Evolutionary conservation across 2,797 vertebrate species (phyloP).

Genomic region (Notolepis coatsorum): DNA sequence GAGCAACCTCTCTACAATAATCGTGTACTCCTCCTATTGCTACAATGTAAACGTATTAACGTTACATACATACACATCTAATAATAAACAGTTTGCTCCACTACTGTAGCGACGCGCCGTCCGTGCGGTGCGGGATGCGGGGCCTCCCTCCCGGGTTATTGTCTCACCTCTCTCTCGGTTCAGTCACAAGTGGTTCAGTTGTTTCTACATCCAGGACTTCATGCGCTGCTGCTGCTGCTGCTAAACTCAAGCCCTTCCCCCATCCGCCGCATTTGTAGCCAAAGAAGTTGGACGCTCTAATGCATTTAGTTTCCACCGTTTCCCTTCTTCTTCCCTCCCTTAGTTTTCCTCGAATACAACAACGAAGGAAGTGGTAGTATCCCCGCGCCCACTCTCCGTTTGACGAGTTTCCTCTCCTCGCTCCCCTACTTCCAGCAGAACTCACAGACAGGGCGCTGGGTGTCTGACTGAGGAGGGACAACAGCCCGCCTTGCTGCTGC

Average conservation of each 20-base stretch:
- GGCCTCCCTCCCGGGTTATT: not conserved
- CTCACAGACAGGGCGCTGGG: constrained; percentile 4
- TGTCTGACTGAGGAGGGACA: constrained; percentile 51
- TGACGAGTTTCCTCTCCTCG: constrained; percentile 27
- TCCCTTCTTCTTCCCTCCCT: constrained; percentile 17
- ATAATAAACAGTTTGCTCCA: too few relatives aligned
- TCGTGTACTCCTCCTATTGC: constrained; percentile 5
- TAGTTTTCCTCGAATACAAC: not conserved
- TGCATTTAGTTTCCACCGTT: constrained; percentile 33
- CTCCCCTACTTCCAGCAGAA: constrained; percentile 13
- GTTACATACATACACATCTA: too few relatives aligned
- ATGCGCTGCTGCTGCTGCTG: constrained; percentile 67
- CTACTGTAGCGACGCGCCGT: too few relatives aligned
- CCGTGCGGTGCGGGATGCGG: too few relatives aligned
- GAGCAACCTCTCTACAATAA: not conserved
- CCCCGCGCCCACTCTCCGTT: constrained; percentile 10
- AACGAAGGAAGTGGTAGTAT: not conserved
- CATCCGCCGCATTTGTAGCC: constrained; percentile 52
- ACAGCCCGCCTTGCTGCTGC: constrained; percentile 65
- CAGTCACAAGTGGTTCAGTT: constrained; percentile 39
- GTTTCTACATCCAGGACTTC: constrained; percentile 72
- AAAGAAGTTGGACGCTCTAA: constrained; percentile 53
- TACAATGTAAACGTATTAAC: not conserved
- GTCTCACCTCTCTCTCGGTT: constrained; percentile 60
- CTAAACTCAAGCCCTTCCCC: constrained; percentile 69